These are phyloP conservation scores for Galerucella pusilla DNA, from an alignment of 2,888 invertebrate species.

Conservation along the genomic window DNA sequence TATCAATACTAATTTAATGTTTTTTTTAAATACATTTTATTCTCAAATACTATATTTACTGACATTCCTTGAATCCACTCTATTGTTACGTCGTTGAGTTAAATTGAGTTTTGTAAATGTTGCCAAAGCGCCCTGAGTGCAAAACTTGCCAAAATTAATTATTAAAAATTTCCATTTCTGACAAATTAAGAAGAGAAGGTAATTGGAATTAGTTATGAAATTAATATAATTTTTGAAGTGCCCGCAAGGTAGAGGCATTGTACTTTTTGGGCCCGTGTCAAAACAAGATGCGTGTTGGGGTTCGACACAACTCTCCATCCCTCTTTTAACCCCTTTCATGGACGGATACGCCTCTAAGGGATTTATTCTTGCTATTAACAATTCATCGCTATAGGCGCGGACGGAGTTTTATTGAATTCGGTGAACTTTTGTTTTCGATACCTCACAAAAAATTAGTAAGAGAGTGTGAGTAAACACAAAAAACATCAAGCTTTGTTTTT, in stretches of 20 bases:
- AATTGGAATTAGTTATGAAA: constrained; percentile 50
- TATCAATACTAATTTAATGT: too few relatives aligned
- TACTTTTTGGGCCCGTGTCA: constrained; percentile 56
- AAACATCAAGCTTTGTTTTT: not conserved
- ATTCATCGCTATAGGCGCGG: constrained; percentile 47
- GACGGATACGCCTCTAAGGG: constrained; percentile 45
- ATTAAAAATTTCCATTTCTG: constrained; percentile 47
- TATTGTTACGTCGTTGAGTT: not conserved
- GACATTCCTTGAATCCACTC: not conserved
- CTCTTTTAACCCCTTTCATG: constrained; percentile 45
- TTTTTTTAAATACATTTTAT: too few relatives aligned
- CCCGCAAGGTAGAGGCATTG: constrained; percentile 45
- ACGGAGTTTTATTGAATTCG: constrained; percentile 56
- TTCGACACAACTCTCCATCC: constrained; percentile 36
- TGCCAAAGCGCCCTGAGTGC: constrained; percentile 41
- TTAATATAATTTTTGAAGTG: constrained; percentile 55
- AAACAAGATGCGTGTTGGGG: constrained; percentile 54
- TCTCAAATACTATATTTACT: too few relatives aligned
- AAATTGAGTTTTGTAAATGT: constrained; percentile 43
- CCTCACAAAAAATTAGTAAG: not conserved
- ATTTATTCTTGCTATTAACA: constrained; percentile 51
- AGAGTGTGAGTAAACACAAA: not conserved
- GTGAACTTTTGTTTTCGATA: constrained; percentile 15
- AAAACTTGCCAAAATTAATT: constrained; percentile 48
- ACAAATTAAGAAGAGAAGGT: constrained; percentile 47